Conservation (phyloP, 2,888 invertebrate genomes). For the Meghimatium bilineatum region DNA sequence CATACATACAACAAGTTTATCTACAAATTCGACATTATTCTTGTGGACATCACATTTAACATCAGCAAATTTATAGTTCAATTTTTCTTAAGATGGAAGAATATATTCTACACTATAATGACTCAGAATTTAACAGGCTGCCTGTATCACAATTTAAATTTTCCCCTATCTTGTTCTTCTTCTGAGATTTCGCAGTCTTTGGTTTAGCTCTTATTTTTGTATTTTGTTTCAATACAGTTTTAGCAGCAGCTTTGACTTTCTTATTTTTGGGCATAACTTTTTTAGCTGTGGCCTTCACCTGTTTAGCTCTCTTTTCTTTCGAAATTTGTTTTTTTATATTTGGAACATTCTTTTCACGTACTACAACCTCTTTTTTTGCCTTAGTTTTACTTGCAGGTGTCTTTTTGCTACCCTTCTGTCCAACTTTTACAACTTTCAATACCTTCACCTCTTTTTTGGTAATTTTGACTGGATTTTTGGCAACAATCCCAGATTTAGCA, state of each 20-base stretch:
- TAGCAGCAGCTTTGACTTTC: not conserved
- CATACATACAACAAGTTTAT: not conserved
- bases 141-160: not conserved
- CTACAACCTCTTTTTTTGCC: not conserved
- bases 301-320: not conserved
- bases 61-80: not conserved
- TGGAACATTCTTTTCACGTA: not conserved
- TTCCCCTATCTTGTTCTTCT: not conserved
- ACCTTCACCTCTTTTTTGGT: slow-evolving; percentile 6
- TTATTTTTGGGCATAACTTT: not conserved
- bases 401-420: not conserved
- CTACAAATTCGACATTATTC: not conserved
- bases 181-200: not conserved
- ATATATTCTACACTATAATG: not conserved
- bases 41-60: not conserved
- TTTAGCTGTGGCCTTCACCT: not conserved
- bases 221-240: not conserved
- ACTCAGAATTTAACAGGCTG: not conserved
- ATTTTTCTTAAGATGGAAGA: not conserved
- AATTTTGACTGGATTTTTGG: not conserved
- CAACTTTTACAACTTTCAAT: slow-evolving; percentile 7
- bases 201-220: not conserved
- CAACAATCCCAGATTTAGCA: slow-evolving; percentile 9
- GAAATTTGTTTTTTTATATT: not conserved
- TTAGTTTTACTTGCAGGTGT: not conserved